phyloP scores from a whole-genome alignment of 2,113 vertebrate genomes.

The Albula glossodonta region DNA sequence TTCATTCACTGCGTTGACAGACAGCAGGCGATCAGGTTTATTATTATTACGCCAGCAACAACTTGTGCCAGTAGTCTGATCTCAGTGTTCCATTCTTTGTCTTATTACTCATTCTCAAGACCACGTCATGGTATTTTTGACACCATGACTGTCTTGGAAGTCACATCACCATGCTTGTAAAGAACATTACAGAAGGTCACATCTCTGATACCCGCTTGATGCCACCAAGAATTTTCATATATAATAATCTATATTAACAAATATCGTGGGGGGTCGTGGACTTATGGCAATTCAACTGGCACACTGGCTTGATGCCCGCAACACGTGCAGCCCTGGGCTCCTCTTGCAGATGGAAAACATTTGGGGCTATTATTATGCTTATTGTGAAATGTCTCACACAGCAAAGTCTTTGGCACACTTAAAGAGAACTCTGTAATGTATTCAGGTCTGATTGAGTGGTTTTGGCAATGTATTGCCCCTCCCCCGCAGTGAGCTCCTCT shows the following conservation, averaged over 20 bases:
- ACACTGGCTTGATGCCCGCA: conserved; percentile 53
- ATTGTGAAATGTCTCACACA: conserved; percentile 70
- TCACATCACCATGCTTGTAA: conserved; percentile 68
- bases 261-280: conserved; percentile 28
- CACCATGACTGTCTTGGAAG: not conserved
- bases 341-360: conserved; percentile 73
- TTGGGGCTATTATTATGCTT: conserved; percentile 73
- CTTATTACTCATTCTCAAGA: conserved; percentile 50
- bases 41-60: conserved; percentile 62
- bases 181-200: conserved; percentile 64
- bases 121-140: conserved; percentile 32
- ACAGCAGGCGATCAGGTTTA: conserved; percentile 72
- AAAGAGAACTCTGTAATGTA: conserved; percentile 75
- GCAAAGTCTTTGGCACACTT: conserved; percentile 78
- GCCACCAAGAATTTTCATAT: not conserved
- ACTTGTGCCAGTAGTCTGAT: conserved; percentile 72
- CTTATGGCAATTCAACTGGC: conserved; percentile 55
- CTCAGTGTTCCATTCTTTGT: conserved; percentile 34
- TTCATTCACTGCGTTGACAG: conserved; percentile 66
- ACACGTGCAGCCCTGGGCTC: conserved; percentile 66
- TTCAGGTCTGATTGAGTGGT: conserved; percentile 70
- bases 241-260: not conserved
- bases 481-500: conserved; percentile 54
- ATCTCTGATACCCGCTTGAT: not conserved
- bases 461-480: conserved; percentile 57